These are phyloP conservation scores for Urocitellus parryii DNA, from an alignment of 2,113 vertebrate species.

Conservation along the genomic window DNA sequence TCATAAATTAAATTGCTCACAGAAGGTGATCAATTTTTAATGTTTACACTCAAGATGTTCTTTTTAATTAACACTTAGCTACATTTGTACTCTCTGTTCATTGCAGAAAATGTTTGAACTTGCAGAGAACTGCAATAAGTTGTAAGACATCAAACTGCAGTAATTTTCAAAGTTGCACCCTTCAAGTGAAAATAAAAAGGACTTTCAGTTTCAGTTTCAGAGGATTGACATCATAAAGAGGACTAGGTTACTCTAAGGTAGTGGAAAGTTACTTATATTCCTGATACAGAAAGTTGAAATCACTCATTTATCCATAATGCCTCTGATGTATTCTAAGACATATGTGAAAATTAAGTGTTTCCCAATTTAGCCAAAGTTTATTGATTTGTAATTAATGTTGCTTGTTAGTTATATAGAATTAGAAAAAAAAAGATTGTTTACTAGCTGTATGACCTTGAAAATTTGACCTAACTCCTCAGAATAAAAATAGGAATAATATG, in stretches of 20 bases:
- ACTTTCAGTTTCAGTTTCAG: not conserved
- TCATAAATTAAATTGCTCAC: slow-evolving; percentile 83
- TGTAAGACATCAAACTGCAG: slow-evolving; percentile 53
- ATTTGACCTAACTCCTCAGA: not conserved
- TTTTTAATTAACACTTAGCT: slow-evolving; percentile 83
- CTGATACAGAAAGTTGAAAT: not conserved
- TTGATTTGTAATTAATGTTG: slow-evolving; percentile 10
- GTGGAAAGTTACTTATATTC: not conserved
- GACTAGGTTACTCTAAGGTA: not conserved
- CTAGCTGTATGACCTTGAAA: not conserved
- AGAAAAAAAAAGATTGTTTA: not conserved
- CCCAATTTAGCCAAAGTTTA: slow-evolving; percentile 37
- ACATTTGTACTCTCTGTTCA: slow-evolving; percentile 79
- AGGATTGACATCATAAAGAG: not conserved
- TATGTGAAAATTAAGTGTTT: slow-evolving; percentile 23
- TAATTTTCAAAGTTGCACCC: slow-evolving; percentile 53
- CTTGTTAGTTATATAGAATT: not conserved
- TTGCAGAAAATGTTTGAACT: slow-evolving; percentile 72
- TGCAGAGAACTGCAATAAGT: slow-evolving; percentile 61
- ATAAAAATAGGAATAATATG: not conserved
- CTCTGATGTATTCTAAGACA: not conserved
- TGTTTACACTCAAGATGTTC: slow-evolving; percentile 86
- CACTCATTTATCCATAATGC: not conserved
- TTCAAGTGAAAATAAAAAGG: slow-evolving; percentile 54
- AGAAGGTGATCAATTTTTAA: slow-evolving; percentile 85